Base-by-base conservation (phyloP, 2,113 vertebrate genomes). In the Perca schrenkii region DNA sequence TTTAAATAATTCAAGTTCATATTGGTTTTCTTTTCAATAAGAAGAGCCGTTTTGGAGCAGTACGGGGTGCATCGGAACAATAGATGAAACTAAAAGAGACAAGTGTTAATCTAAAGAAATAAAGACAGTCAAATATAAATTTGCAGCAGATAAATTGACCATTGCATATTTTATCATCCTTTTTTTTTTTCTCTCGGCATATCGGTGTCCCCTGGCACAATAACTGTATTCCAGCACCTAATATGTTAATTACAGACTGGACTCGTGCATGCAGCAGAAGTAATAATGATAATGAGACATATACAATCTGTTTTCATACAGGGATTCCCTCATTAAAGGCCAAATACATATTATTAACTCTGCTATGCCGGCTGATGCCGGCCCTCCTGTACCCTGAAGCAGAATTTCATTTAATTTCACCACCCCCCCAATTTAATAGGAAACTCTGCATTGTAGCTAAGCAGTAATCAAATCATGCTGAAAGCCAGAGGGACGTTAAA, bases 301-400 rank as follows among this genome's bases (percentile, higher is more conserved):
- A 66, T 49, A 54, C 4, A 53, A 61, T 43, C 36, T n/a, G 49
- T 75, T 85, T 46, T 70, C 50, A 36, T 71, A 49, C 3, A 14
- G 79, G 57, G 13, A 62, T 57, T 64, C 31, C 4, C n/a, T 70
- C 34, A 21, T 87, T 74, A 68, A 21, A 70, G 66, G 47, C 22
- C 40, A 66, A 63, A 74, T 52, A 16, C 54, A 49, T 65, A 22
- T 62, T 50, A 76, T 82, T 47, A 82, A 78, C 36, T 64, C 17
- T 15, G 14, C 16, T 1, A 5, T 52, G 25, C 22, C 8, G 14
- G 11, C 36, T 58, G 63, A n/a, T 34, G 50, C 62, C 46, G n/a
- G 10, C 21, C 60, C 28, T 22, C 53, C 15, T 47, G 3, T 34
- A 3, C 34, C 49, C 67, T 2, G 10, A 36, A 63, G 58, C 57